phyloP scores from a whole-genome alignment of 2,888 invertebrate genomes.

The Strigamia maritima region DNA sequence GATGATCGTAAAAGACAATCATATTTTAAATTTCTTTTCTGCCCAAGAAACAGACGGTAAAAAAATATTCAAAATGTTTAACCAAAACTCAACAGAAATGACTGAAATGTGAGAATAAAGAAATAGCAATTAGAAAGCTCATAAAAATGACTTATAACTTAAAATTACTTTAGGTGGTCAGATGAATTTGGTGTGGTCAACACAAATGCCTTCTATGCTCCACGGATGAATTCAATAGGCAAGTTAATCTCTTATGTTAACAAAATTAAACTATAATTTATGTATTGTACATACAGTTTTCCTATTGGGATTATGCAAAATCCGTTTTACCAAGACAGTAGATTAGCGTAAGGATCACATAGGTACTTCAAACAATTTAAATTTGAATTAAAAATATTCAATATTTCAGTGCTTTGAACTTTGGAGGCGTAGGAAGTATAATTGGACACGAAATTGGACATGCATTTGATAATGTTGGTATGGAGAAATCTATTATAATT shows the following conservation, averaged over 20 bases:
- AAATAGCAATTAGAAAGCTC: too few species aligned
- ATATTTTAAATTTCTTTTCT: neutral
- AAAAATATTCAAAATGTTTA: neutral
- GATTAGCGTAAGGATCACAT: neutral
- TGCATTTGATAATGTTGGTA: too few species aligned
- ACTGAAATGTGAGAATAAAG: neutral
- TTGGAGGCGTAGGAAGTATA: too few species aligned
- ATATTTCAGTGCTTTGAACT: too few species aligned
- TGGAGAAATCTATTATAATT: too few species aligned
- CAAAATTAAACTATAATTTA: too few species aligned
- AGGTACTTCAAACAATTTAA: neutral
- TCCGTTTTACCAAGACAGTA: neutral
- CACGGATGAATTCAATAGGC: slow-evolving; percentile 90
- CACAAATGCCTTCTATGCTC: slow-evolving; percentile 91
- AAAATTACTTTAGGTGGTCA: neutral
- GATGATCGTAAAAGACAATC: neutral
- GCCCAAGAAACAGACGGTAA: neutral
- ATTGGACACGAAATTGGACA: too few species aligned
- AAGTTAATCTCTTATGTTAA: slow-evolving; percentile 46
- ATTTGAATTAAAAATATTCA: too few species aligned
- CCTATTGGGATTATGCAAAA: neutral
- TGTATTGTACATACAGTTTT: neutral
- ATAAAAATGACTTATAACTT: neutral
- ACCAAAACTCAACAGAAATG: neutral
- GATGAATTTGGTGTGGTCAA: neutral